Evolutionary conservation across 2,113 vertebrate genomes (phyloP), one percentile per base, ranked within the genome.

Genomic region (Trinectes maculatus): DNA sequence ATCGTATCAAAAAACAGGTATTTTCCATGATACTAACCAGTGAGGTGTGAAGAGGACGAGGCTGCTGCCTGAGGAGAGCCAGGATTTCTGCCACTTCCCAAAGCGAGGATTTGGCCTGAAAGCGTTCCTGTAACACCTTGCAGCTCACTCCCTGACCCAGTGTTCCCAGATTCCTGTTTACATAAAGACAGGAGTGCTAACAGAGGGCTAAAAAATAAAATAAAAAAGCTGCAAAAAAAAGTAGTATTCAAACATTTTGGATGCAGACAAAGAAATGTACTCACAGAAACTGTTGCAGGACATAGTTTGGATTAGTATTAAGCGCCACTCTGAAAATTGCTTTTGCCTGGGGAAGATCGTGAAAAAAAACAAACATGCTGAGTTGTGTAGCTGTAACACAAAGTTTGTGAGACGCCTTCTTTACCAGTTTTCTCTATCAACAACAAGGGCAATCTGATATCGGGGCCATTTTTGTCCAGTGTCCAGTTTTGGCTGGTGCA

Each of bases 81-180:
- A 94, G 74, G 70, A 92, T 61, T 10, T 34, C 64, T n/a, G 44
- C 80, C 16, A 86, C 25, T 2, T 82, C 71, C 3, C 65, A 63
- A 9, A 24, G 36, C 0, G 85, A 82, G 0, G 69, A 4, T 47
- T 74, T 29, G 6, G 25, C 63, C 13, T 19, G 40, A 6, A 93
- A 62, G 28, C 46, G 64, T 16, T 71, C 15, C 29, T 44, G 67
- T 51, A 93, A 34, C 34, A 79, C 54, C 4, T 19, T 39, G 42
- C 93, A 94, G 70, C 77, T 90, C 64, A 91, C 71, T 11, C 93
- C 93, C n/a, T 81, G 85, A 36, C 67, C 90, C 36, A 93, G 13
- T 1, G 84, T 87, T 25, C 92, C 92, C 58, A 93, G 64, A 74
- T 48, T 83, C 77, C 93, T 94, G 59, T 18, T 64, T 5, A 71